phyloP scores from a whole-genome alignment of 2,888 invertebrate genomes.

The Trissolcus japonicus region DNA sequence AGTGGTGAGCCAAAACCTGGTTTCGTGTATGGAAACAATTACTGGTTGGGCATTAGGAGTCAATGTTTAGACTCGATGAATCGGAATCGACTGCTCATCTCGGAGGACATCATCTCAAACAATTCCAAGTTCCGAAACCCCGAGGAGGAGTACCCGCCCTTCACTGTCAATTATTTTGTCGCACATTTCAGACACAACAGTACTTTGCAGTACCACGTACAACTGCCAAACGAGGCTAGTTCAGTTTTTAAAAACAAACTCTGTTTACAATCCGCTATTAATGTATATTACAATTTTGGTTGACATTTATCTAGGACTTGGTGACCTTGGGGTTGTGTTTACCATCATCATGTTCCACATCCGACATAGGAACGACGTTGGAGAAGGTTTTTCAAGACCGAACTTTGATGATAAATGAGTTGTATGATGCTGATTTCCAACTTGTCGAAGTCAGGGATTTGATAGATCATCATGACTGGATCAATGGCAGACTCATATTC shows the following conservation, averaged over 20 bases:
- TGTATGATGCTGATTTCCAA: slow-evolving; percentile 71
- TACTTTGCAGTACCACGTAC: slow-evolving; percentile 74
- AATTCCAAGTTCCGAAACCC: slow-evolving; percentile 65
- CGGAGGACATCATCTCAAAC: slow-evolving; percentile 61
- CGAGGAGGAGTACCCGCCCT: slow-evolving; percentile 75
- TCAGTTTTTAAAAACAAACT: neutral
- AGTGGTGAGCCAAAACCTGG: slow-evolving; percentile 79
- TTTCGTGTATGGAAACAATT: slow-evolving; percentile 80
- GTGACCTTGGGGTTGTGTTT: slow-evolving; percentile 79
- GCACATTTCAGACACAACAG: slow-evolving; percentile 75
- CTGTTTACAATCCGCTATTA: too few species aligned
- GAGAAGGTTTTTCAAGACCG: slow-evolving; percentile 67
- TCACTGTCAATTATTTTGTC: slow-evolving; percentile 71
- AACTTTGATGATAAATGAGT: slow-evolving; percentile 69
- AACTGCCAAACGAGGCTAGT: slow-evolving; percentile 74
- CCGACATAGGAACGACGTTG: slow-evolving; percentile 64
- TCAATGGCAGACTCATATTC: slow-evolving; percentile 69
- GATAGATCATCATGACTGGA: slow-evolving; percentile 66
- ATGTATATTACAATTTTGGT: too few species aligned
- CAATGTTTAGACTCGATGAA: slow-evolving; percentile 77
- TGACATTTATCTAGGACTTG: slow-evolving; percentile 71
- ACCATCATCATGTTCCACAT: slow-evolving; percentile 76
- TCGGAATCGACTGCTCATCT: slow-evolving; percentile 65
- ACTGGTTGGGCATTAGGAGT: slow-evolving; percentile 79
- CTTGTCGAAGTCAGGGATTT: slow-evolving; percentile 71